phyloP scores from a whole-genome alignment of 2,888 invertebrate genomes.

The Sarcophaga carnaria region DNA sequence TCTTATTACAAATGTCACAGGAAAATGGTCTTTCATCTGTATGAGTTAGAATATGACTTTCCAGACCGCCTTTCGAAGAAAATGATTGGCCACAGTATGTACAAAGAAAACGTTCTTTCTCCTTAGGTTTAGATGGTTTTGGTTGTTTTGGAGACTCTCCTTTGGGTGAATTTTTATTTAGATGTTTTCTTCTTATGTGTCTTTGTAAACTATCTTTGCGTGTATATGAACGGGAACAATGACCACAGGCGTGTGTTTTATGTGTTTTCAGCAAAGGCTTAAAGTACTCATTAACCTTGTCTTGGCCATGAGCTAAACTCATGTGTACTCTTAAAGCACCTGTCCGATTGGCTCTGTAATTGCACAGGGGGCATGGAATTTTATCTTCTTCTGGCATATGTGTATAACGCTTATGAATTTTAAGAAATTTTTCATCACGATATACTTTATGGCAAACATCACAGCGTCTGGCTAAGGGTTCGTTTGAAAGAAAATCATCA shows the following conservation, averaged over 20 bases:
- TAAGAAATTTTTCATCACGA: constrained; percentile 47
- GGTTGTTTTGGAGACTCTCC: constrained; percentile 25
- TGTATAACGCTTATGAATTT: constrained; percentile 60
- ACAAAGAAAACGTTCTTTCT: constrained; percentile 62
- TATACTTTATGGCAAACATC: constrained; percentile 63
- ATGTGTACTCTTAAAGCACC: constrained; percentile 59
- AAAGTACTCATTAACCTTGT: constrained; percentile 52
- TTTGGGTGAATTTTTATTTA: constrained; percentile 28
- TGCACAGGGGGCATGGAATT: constrained; percentile 57
- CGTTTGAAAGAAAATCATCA: constrained; percentile 11
- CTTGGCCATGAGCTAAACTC: constrained; percentile 54
- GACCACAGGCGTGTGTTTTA: constrained; percentile 50
- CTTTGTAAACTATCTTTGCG: constrained; percentile 53
- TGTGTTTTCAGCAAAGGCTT: constrained; percentile 27
- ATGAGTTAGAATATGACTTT: constrained; percentile 64
- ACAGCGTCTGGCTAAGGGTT: constrained; percentile 51
- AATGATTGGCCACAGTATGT: constrained; percentile 58
- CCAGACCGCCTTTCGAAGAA: constrained; percentile 59
- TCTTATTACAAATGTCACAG: constrained; percentile 63
- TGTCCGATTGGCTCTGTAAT: constrained; percentile 54
- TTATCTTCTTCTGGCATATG: constrained; percentile 64
- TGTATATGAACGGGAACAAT: constrained; percentile 52
- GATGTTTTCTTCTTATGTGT: constrained; percentile 54
- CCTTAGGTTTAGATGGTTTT: constrained; percentile 38
- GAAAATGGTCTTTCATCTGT: constrained; percentile 65